Conservation (phyloP, 2,888 invertebrate species). For the Cephus spinipes region DNA sequence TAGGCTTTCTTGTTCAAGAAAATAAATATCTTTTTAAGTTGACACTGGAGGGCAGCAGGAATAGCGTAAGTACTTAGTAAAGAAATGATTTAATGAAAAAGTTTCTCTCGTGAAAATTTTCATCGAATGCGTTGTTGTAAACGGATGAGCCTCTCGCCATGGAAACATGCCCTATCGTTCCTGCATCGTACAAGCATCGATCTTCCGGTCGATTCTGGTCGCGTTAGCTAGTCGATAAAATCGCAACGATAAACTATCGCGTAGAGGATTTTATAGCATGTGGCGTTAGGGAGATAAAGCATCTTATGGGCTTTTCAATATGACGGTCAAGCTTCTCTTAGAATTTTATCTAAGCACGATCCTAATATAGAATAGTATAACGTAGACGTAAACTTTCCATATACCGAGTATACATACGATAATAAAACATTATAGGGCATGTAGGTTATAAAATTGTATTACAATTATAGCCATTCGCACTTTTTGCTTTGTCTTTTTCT, state of each 20-base stretch:
- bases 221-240: constrained; percentile 24
- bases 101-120: not conserved
- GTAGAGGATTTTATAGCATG: constrained; percentile 20
- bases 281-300: not conserved
- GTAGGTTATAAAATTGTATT: not conserved
- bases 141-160: not conserved
- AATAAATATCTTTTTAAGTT: not conserved
- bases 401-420: not conserved
- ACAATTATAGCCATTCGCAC: not conserved
- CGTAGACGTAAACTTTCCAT: not conserved
- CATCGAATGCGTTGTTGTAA: not conserved
- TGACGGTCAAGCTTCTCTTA: not conserved
- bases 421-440: not conserved
- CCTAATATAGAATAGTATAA: not conserved
- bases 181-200: not conserved
- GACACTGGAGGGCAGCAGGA: not conserved
- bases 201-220: not conserved
- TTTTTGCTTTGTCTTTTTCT: not conserved
- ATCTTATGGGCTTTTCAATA: not conserved
- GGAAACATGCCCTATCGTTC: constrained; percentile 6
- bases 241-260: constrained; percentile 32
- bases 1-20: not conserved
- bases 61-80: no score
- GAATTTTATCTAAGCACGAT: not conserved
- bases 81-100: not conserved